phyloP scores from a whole-genome alignment of 2,113 vertebrate species.

The Setophaga coronata region DNA sequence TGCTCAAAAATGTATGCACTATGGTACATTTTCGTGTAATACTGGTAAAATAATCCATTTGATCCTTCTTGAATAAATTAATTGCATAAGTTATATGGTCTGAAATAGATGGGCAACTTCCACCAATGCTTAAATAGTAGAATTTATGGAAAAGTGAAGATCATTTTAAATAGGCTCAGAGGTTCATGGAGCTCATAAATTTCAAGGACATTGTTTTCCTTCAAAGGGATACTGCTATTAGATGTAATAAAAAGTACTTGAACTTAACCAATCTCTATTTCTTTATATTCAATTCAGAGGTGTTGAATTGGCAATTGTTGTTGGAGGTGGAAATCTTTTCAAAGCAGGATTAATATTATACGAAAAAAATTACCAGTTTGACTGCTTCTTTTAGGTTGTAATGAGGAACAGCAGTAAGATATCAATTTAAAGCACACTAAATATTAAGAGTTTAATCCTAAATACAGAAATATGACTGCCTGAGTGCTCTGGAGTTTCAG shows the following conservation, averaged over 20 bases:
- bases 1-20: background rate
- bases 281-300: slow-evolving; percentile 9
- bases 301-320: background rate
- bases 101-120: background rate
- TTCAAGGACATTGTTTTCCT: background rate
- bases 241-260: background rate
- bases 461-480: background rate
- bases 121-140: background rate
- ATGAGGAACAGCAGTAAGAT: background rate
- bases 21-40: background rate
- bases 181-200: background rate
- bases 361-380: background rate
- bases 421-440: background rate
- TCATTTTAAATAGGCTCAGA: background rate
- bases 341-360: background rate
- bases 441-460: background rate
- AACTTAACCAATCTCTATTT: background rate
- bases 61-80: background rate
- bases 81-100: background rate
- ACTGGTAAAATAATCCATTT: background rate
- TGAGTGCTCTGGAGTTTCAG: background rate
- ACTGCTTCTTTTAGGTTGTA: background rate
- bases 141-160: background rate
- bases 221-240: background rate
- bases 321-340: background rate